Percentiles rank a stretch among this genome's conserved stretches.
Evolutionary conservation across 2,797 vertebrate genomes (phyloP).

Genomic region (Microchirus variegatus): DNA sequence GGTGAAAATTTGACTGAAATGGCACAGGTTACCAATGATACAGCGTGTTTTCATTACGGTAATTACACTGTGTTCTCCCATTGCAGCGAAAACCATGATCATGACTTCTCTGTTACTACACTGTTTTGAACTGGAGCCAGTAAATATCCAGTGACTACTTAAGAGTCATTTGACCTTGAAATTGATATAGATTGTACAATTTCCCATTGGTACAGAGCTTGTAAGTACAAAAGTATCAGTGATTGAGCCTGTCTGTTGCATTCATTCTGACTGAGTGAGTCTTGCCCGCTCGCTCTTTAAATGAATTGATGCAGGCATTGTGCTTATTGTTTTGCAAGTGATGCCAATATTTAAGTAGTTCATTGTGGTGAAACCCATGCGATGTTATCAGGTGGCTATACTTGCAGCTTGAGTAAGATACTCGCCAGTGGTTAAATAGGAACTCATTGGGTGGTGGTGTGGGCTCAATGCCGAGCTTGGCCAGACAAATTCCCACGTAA

Average conservation of each 20-base stretch:
- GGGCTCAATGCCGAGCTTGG: slow-evolving; percentile 90
- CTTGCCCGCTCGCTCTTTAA: slow-evolving; percentile 84
- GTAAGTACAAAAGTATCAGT: not conserved
- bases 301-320: slow-evolving; percentile 86
- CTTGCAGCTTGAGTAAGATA: slow-evolving; percentile 97
- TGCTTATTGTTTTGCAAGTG: slow-evolving; percentile 95
- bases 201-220: not conserved
- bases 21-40: not conserved
- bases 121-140: not conserved
- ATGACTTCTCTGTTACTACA: not conserved
- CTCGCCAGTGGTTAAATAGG: slow-evolving; percentile 98
- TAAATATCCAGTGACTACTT: not conserved
- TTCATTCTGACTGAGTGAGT: slow-evolving; percentile 80
- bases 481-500: slow-evolving; percentile 93
- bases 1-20: not conserved
- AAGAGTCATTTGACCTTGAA: not conserved
- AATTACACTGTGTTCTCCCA: not conserved
- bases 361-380: slow-evolving; percentile 94
- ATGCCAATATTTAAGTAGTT: slow-evolving; percentile 96
- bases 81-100: not conserved
- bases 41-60: not conserved
- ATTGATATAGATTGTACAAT: not conserved
- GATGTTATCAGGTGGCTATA: slow-evolving; percentile 98
- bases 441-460: slow-evolving; percentile 91
- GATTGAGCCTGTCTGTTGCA: slow-evolving; percentile 49